phyloP scores from a whole-genome alignment of 2,797 vertebrate genomes.

The Oryzias sinensis region DNA sequence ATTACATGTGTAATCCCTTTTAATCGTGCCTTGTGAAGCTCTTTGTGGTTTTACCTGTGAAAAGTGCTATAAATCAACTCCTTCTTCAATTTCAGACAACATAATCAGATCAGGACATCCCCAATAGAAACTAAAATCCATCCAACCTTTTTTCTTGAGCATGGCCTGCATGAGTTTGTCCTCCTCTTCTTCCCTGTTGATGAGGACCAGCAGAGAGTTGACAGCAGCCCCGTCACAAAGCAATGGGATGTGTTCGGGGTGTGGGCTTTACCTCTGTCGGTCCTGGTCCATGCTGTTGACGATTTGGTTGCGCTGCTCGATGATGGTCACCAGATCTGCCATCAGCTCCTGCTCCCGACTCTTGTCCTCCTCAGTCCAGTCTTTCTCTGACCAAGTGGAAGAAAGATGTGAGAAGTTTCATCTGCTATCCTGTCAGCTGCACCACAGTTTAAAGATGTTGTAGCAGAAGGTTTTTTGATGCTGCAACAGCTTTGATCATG shows the following conservation, averaged over 20 bases:
- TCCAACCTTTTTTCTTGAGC: constrained; percentile 94
- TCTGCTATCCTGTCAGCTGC: no score
- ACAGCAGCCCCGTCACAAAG: background rate
- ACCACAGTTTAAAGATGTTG: no score
- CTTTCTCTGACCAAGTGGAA: constrained; percentile 83
- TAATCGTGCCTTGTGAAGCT: no score
- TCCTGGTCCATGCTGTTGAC: constrained; percentile 96
- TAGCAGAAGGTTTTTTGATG: no score
- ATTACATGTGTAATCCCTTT: no score
- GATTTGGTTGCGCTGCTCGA: constrained; percentile 96
- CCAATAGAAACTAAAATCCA: background rate
- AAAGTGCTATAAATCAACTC: no score
- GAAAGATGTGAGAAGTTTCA: background rate
- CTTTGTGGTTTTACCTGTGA: no score
- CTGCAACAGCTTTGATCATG: no score
- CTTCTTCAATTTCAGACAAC: no score
- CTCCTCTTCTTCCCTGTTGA: constrained; percentile 93
- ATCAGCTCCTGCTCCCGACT: constrained; percentile 91
- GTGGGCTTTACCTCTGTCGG: constrained; percentile 84
- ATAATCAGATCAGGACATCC: no score
- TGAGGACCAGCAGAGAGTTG: constrained; percentile 14
- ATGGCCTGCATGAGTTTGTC: constrained; percentile 94
- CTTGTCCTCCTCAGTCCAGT: constrained; percentile 93
- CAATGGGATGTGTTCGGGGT: background rate
- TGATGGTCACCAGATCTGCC: constrained; percentile 92